A percentile compares a stretch with the other conserved stretches of the same genome.
Evolutionary conservation across 2,888 invertebrate species (phyloP).

Genomic region (Allophyes oxyacanthae): DNA sequence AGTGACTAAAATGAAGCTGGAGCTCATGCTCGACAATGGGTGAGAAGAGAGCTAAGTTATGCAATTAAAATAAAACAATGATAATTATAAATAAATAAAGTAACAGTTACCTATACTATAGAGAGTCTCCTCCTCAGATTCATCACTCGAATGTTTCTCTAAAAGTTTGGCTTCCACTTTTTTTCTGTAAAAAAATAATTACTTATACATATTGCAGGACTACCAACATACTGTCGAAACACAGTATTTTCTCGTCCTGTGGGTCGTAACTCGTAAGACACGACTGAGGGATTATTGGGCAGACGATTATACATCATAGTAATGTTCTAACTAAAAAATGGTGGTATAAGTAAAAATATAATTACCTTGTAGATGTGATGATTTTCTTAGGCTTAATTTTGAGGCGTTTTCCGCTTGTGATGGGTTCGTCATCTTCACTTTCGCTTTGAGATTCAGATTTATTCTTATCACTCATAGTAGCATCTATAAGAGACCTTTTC

Average conservation of each 20-base stretch:
- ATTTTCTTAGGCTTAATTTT: conserved; percentile 87
- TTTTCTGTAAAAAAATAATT: conserved; percentile 75
- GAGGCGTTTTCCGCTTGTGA: conserved; percentile 79
- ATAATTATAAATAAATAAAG: conserved; percentile 1
- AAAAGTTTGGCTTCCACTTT: conserved; percentile 88
- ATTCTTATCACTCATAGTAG: conserved; percentile 79
- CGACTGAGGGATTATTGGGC: too few species aligned
- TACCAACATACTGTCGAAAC: too few species aligned
- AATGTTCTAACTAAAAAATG: too few species aligned
- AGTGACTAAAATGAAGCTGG: too few species aligned
- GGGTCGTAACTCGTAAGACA: too few species aligned
- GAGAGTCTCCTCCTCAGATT: conserved; percentile 86
- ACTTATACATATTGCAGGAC: too few species aligned
- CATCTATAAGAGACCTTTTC: conserved; percentile 77
- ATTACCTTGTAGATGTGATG: conserved; percentile 78
- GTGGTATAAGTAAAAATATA: neutral
- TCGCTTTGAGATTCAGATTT: conserved; percentile 86
- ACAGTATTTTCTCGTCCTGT: too few species aligned
- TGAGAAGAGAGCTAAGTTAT: too few species aligned
- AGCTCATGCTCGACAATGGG: too few species aligned
- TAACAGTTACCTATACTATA: conserved; percentile 78
- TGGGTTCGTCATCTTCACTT: conserved; percentile 81
- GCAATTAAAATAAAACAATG: too few species aligned
- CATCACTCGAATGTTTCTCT: conserved; percentile 86
- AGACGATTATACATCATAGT: too few species aligned